Base-by-base conservation (phyloP, 2,113 vertebrate genomes). In the Pseudorhombus dupliciocellatus region DNA sequence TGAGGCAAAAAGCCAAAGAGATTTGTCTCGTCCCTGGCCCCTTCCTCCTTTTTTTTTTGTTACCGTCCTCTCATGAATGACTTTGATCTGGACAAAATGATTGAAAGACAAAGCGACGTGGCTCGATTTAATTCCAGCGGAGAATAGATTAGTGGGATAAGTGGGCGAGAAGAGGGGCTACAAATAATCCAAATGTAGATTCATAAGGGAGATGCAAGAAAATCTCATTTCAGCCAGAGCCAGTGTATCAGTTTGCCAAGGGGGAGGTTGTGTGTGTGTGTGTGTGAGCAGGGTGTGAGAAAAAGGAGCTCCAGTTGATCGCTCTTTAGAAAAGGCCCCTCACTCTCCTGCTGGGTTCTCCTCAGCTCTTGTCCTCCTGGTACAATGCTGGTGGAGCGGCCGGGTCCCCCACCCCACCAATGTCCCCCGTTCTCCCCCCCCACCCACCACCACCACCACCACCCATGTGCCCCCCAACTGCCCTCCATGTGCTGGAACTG, bases 51-150 rank as follows among this genome's bases (percentile, higher is more conserved):
- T 84, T 77, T 77, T 20, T 50, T n/a, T 50, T 50, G 7, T 50
- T 75, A 50, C 72, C 74, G 54, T 89, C 79, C 83, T 88, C 87
- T 88, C 81, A 74, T 72, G 66, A 87, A 75, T 77, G 83, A 90
- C 92, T 93, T 92, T 92, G 90, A 91, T 92, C 87, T 90, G 86
- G 75, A 88, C 81, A 79, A 87, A 85, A 91, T 93, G 90, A 92
- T 84, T 83, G 89, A 84, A 87, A 93, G 91, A 92, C 88, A 91
- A 91, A 84, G 86, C 86, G 34, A 51, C 68, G 30, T 66, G 77
- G 84, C 75, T 87, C 65, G 75, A 75, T 87, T 92, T 86, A 89
- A 89, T 90, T 84, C 86, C 85, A 75, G 73, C 14, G 53, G 53
- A 85, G 88, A 91, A 91, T 84, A 81, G 84, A 86, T 77, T 81